Evolutionary conservation across 2,113 vertebrate genomes (phyloP).

Genomic region (Trochalopteron elliotii): DNA sequence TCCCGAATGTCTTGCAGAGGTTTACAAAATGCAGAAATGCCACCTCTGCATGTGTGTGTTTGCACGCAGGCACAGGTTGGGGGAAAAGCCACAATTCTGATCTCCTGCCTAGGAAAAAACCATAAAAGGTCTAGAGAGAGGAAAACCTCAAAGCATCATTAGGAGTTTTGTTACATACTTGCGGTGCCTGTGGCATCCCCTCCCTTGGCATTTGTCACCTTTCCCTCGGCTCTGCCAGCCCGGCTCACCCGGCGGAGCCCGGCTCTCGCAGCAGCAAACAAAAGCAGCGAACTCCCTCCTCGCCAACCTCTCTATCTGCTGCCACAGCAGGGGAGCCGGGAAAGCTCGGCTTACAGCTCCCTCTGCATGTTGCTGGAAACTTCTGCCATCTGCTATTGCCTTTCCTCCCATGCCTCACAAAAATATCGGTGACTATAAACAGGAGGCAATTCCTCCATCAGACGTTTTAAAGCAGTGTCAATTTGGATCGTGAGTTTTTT

Average conservation of each 20-base stretch:
- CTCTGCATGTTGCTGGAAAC: neutral
- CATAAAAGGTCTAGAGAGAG: neutral
- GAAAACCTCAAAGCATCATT: neutral
- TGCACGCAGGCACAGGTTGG: accelerated
- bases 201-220: neutral
- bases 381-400: constrained; percentile 38
- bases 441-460: neutral
- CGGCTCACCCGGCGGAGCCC: neutral
- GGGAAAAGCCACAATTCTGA: neutral
- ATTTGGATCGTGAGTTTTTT: neutral
- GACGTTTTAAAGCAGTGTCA: neutral
- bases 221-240: neutral
- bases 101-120: neutral
- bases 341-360: neutral
- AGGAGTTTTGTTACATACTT: neutral
- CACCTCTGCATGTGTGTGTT: accelerated
- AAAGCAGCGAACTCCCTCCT: neutral
- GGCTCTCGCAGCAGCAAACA: neutral
- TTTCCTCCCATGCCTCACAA: neutral
- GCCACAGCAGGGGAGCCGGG: neutral
- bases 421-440: neutral
- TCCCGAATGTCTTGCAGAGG: neutral
- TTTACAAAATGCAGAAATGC: neutral
- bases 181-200: neutral
- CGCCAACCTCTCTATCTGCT: constrained; percentile 26